phyloP scores from a whole-genome alignment of 2,797 vertebrate genomes.

The Pagetopsis macropterus region DNA sequence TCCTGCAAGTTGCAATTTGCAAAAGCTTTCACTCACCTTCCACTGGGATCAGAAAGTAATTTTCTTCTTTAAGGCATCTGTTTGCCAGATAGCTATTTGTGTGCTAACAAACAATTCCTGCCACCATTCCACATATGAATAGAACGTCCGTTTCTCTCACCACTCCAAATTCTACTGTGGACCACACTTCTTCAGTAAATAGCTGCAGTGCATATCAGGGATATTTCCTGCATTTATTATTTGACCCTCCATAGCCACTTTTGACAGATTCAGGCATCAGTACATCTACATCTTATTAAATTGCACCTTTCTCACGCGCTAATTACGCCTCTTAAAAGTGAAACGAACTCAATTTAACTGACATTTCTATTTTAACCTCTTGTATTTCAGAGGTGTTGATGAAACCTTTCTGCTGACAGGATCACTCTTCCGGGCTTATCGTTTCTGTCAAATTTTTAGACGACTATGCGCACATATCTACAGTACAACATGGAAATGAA shows the following conservation, averaged over 20 bases:
- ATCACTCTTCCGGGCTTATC: rapidly evolving
- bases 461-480: background rate
- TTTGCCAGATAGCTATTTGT: conserved; percentile 21
- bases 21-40: conserved; percentile 30
- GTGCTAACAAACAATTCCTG: conserved; percentile 4
- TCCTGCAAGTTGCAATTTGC: conserved; percentile 37
- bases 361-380: background rate
- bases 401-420: background rate
- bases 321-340: background rate
- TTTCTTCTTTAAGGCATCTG: conserved; percentile 10
- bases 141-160: background rate
- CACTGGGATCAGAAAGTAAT: conserved; percentile 29
- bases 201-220: background rate
- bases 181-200: background rate
- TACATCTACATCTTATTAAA: conserved; percentile 1
- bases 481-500: background rate
- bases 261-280: background rate
- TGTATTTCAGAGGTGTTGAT: background rate
- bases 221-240: background rate
- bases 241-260: background rate
- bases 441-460: background rate
- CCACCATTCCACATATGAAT: background rate
- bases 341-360: conserved; percentile 1
- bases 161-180: background rate
- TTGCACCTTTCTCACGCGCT: background rate